Evolutionary conservation across 2,888 invertebrate species (phyloP).

Genomic region (Exocentrus adspersus): DNA sequence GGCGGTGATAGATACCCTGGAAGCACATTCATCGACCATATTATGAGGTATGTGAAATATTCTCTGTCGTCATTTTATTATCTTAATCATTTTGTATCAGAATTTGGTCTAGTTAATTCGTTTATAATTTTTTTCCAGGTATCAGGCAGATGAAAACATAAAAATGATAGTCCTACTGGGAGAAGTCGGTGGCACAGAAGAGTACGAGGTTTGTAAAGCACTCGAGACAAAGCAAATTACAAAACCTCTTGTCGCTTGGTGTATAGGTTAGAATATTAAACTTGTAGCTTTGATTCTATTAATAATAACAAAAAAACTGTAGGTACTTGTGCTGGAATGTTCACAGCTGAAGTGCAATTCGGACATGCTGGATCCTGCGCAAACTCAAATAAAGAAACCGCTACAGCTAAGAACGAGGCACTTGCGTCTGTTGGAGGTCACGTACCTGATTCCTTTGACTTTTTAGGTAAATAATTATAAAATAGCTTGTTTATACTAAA

Average conservation of each 20-base stretch:
- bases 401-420: constrained; percentile 89
- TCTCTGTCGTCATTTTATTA: not conserved
- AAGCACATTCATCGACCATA: constrained; percentile 97
- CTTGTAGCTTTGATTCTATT: not conserved
- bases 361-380: constrained; percentile 99
- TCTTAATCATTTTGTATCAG: too few species aligned
- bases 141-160: constrained; percentile 81
- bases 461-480: constrained; percentile 60
- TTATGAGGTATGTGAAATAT: constrained; percentile 70
- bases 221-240: constrained; percentile 82
- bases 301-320: not conserved
- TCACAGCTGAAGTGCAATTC: constrained; percentile 90
- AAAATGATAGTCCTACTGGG: constrained; percentile 96
- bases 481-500: too few species aligned
- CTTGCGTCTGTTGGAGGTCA: constrained; percentile 84
- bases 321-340: constrained; percentile 74
- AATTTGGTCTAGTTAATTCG: too few species aligned
- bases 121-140: too few species aligned
- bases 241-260: constrained; percentile 98
- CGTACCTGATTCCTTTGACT: constrained; percentile 95
- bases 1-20: constrained; percentile 96
- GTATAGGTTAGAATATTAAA: constrained; percentile 76
- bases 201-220: constrained; percentile 94
- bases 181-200: constrained; percentile 98
- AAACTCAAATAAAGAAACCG: constrained; percentile 88